phyloP scores from a whole-genome alignment of 2,888 invertebrate species.

The Sesamia inferens region DNA sequence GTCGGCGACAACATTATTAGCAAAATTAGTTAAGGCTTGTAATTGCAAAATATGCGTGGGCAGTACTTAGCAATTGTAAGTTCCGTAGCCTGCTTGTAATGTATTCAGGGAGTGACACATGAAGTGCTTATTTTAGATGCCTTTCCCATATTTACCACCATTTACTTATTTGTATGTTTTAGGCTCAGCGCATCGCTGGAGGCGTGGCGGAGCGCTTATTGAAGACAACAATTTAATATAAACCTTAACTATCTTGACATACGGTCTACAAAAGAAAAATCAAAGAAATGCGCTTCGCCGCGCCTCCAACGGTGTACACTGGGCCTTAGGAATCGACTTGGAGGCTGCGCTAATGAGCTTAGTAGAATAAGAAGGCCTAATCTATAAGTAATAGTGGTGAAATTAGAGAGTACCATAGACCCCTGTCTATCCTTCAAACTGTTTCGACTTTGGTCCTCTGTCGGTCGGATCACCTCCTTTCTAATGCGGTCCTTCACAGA shows the following conservation, averaged over 20 bases:
- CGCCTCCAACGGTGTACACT: too few relatives aligned
- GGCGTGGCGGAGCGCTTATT: too few relatives aligned
- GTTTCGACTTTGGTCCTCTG: too few relatives aligned
- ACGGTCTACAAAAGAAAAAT: too few relatives aligned
- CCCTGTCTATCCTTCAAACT: neutral
- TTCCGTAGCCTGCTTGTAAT: slow-evolving; percentile 18
- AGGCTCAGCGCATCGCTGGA: too few relatives aligned
- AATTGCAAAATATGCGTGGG: slow-evolving; percentile 44
- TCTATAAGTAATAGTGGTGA: neutral
- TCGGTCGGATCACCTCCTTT: too few relatives aligned
- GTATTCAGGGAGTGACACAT: slow-evolving; percentile 35
- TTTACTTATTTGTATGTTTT: slow-evolving; percentile 26
- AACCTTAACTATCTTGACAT: too few relatives aligned
- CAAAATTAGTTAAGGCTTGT: slow-evolving; percentile 51
- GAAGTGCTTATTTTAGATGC: slow-evolving; percentile 33
- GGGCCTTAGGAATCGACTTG: slow-evolving; percentile 2
- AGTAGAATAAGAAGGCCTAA: neutral
- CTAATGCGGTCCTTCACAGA: too few relatives aligned
- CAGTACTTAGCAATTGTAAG: slow-evolving; percentile 46
- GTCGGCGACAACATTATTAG: slow-evolving; percentile 30
- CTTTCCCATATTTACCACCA: slow-evolving; percentile 26
- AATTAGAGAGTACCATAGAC: neutral
- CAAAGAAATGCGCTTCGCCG: too few relatives aligned
- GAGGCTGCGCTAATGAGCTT: slow-evolving; percentile 2
- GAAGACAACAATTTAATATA: too few relatives aligned